Base-by-base conservation (phyloP, 2,888 invertebrate genomes). In the Torymus aiolomorphi region DNA sequence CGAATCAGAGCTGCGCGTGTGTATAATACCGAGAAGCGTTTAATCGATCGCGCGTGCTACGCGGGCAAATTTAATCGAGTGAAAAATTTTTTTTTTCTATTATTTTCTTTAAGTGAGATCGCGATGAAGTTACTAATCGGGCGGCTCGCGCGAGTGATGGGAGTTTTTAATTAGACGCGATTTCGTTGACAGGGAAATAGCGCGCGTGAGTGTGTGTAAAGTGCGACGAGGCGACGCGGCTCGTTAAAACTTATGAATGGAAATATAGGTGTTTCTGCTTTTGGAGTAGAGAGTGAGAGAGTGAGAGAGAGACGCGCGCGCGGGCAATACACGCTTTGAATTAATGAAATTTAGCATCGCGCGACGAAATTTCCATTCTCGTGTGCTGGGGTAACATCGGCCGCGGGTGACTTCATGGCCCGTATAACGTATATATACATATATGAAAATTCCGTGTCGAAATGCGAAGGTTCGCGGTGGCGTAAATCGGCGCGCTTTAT, bases 381-480 rank as follows among this genome's bases (percentile, higher is more conserved):
- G 69, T 49, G 31, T 31, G 31, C 8, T 67, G 52, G 12, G 66
- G 61, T 54, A 76, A 69, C 31, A 51, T 56, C 49, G 42, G 61
- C 11, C 10, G 8, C 16, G 42, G 63, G 63, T 76, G 49, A 51
- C 57, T 63, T 67, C 61, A 31, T 20, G 54, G 66, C 16, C 11
- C n/a, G 54, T 51, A 63, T 24, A 24, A 24, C 8, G 2, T 31
- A 31, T 24, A 24, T 3, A 24, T 3, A 8, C 4, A 31, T 31
- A 31, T 31, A 5, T 31, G 31, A 24, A 56, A 70, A 76, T 71
- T 63, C 57, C 18, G 2, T 75, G 66, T 71, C 76, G 71, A 70
- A 65, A 77, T 31, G 31, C 20, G 4, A 31, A 57, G 51, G 14
- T 57, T 20, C 49, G 24, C 31, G 24, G 31, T 8, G 31, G 31